These are phyloP conservation scores for Cirrhinus molitorella DNA, from an alignment of 2,797 vertebrate species.

Conservation along the genomic window DNA sequence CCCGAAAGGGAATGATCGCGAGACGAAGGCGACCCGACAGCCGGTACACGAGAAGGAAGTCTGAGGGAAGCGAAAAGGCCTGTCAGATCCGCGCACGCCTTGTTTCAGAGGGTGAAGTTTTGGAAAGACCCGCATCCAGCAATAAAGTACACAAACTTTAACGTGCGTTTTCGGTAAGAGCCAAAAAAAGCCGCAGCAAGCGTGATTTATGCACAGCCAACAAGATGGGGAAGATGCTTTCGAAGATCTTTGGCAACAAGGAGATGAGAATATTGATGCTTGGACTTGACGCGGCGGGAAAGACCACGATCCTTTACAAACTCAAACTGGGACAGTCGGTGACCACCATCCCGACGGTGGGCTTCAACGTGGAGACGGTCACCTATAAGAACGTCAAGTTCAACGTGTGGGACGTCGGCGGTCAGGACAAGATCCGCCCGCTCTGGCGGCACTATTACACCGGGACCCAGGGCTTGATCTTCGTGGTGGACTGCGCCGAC, in stretches of 20 bases:
- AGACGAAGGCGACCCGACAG: constrained; percentile 69
- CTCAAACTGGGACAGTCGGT: constrained; percentile 98
- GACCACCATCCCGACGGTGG: constrained; percentile 97
- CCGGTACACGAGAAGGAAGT: constrained; percentile 80
- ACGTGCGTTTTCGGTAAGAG: too few relatives aligned
- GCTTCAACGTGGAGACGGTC: constrained; percentile 98
- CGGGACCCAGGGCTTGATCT: constrained; percentile 97
- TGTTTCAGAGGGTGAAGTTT: neutral
- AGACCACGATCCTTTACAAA: constrained; percentile 98
- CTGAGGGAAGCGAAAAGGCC: constrained; percentile 71
- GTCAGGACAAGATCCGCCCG: constrained; percentile 97
- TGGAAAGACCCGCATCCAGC: too few relatives aligned
- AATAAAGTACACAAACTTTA: too few relatives aligned
- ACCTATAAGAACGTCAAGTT: constrained; percentile 99
- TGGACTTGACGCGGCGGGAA: constrained; percentile 96
- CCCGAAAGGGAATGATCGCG: constrained; percentile 52
- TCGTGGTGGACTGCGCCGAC: constrained; percentile 98
- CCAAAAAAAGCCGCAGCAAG: too few relatives aligned
- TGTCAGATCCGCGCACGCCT: constrained; percentile 46
- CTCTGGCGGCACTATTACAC: constrained; percentile 99
- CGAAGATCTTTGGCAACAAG: constrained; percentile 99
- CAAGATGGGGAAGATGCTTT: constrained; percentile 97
- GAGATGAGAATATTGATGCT: constrained; percentile 99
- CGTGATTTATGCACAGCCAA: constrained; percentile 76
- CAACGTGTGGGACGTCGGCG: constrained; percentile 98